Conservation (phyloP, 1,140 invertebrate species). For the Platorchestia sp. region DNA sequence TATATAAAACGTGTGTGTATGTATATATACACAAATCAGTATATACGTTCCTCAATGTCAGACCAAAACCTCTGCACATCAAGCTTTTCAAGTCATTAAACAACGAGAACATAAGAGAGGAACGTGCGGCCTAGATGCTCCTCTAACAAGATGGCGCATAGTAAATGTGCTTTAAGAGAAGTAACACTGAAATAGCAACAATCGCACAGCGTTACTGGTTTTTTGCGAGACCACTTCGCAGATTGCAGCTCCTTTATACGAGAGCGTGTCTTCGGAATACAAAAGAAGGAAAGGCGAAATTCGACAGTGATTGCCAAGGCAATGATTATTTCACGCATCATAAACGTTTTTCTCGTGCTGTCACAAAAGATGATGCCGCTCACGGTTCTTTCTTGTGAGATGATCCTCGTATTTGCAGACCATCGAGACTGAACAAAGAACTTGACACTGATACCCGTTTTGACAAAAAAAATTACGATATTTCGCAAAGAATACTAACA, state of each 20-base stretch:
- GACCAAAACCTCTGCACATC: not conserved
- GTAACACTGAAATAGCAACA: not conserved
- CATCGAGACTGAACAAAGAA: not conserved
- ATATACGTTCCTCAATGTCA: not conserved
- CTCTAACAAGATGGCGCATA: not conserved
- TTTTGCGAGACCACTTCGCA: not conserved
- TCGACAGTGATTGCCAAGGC: not conserved
- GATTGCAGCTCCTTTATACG: not conserved
- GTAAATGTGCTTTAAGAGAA: not conserved
- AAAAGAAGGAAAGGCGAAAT: not conserved
- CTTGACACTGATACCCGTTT: not conserved
- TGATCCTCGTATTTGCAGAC: not conserved
- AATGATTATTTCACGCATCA: not conserved
- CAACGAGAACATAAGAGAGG: not conserved
- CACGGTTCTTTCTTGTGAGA: not conserved
- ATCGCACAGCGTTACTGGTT: not conserved
- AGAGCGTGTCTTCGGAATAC: not conserved
- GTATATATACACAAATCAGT: too few relatives aligned
- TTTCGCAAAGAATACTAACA: not conserved
- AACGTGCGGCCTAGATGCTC: not conserved
- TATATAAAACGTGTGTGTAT: too few relatives aligned
- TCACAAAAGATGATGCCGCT: not conserved
- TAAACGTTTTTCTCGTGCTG: not conserved
- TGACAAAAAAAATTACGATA: too few relatives aligned
- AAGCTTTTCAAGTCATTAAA: not conserved